These are phyloP conservation scores for Tigriopus californicus DNA, from an alignment of 2,888 invertebrate genomes.

Conservation along the genomic window DNA sequence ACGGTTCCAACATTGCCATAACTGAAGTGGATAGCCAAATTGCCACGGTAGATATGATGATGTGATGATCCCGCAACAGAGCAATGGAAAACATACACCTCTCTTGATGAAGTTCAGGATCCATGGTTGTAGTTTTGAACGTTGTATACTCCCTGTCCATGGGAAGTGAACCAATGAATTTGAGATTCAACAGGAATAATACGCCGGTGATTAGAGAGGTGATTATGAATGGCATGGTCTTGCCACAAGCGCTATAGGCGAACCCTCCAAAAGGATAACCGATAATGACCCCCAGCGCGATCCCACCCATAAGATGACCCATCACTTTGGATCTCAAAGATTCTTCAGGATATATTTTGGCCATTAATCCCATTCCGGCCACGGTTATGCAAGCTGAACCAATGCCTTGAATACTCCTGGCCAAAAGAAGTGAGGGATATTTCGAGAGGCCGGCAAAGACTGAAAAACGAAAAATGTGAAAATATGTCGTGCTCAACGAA, in stretches of 20 bases:
- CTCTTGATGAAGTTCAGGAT: background rate
- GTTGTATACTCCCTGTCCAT: background rate
- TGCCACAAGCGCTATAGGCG: conserved; percentile 24
- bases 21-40: conserved; percentile 59
- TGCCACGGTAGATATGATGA: conserved; percentile 35
- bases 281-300: conserved; percentile 55
- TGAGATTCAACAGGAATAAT: background rate
- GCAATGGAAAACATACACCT: conserved; percentile 17
- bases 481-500: too few relatives aligned
- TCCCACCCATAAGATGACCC: conserved; percentile 60
- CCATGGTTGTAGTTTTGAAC: background rate
- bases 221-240: background rate
- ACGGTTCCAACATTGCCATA: conserved; percentile 63
- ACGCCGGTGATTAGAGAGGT: background rate
- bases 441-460: conserved; percentile 56
- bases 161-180: background rate
- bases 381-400: conserved; percentile 60
- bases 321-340: conserved; percentile 44
- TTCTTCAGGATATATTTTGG: conserved; percentile 37
- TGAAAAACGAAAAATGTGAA: too few relatives aligned
- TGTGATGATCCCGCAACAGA: conserved; percentile 42
- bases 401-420: conserved; percentile 55
- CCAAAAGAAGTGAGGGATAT: conserved; percentile 46
- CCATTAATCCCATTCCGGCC: conserved; percentile 55
- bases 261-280: conserved; percentile 66